Conservation (phyloP, 2,888 invertebrate genomes). For the Tanytarsus gracilentus region DNA sequence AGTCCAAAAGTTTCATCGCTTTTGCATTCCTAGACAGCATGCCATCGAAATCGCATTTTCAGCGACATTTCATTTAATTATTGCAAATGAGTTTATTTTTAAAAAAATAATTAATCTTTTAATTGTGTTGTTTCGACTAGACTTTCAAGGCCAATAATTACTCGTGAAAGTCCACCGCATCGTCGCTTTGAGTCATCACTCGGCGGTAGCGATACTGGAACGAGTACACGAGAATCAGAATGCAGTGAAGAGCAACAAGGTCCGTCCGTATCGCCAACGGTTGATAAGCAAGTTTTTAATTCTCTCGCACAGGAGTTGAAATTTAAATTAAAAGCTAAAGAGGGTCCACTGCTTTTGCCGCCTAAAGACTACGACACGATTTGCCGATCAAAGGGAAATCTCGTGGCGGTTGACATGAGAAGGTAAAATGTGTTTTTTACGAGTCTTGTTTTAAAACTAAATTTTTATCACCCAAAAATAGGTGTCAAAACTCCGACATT, state of each 20-base stretch:
- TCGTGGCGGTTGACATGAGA: slow-evolving; percentile 61
- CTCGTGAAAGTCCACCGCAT: no score
- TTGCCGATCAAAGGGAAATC: slow-evolving; percentile 60
- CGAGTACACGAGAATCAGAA: slow-evolving; percentile 59
- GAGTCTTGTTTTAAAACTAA: not conserved
- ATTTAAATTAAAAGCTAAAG: slow-evolving; percentile 55
- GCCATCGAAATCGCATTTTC: no score
- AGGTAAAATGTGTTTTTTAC: slow-evolving; percentile 31
- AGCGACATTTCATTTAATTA: no score
- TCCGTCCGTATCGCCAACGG: slow-evolving; percentile 36
- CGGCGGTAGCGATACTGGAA: slow-evolving; percentile 64
- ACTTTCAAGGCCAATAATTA: no score
- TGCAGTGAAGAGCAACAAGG: slow-evolving; percentile 56
- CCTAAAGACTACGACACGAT: slow-evolving; percentile 93
- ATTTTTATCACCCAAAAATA: not conserved
- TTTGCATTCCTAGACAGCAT: no score
- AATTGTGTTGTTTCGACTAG: slow-evolving; percentile 42
- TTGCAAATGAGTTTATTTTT: no score
- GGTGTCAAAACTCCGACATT: slow-evolving; percentile 39
- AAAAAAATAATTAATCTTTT: no score
- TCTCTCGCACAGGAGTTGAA: slow-evolving; percentile 86
- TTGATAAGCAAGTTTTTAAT: slow-evolving; percentile 68
- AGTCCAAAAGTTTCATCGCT: no score
- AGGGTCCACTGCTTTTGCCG: slow-evolving; percentile 68
- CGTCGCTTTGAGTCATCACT: slow-evolving; percentile 63